Conservation (phyloP, 2,113 vertebrate species). For the Pipa parva region DNA sequence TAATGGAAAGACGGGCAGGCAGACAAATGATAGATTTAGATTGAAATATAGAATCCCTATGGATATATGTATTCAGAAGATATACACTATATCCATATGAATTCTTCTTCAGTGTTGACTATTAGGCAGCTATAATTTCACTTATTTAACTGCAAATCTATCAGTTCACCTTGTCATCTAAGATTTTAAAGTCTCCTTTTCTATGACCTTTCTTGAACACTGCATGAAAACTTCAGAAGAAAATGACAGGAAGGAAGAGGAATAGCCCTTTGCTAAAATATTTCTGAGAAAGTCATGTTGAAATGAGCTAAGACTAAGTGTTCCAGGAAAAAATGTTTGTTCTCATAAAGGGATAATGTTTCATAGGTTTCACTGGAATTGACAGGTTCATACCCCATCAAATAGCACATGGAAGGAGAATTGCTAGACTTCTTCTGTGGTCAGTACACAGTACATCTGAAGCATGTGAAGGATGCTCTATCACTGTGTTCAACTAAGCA, state of each 20-base stretch:
- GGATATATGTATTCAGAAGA: too few species aligned
- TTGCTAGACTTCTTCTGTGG: slow-evolving; percentile 33
- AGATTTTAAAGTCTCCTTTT: not conserved
- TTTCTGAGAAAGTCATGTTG: slow-evolving; percentile 20
- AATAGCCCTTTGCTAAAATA: slow-evolving; percentile 23
- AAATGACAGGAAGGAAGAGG: slow-evolving; percentile 20
- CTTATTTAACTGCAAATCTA: not conserved
- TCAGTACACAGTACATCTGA: slow-evolving; percentile 15
- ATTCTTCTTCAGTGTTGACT: too few species aligned
- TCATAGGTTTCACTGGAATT: slow-evolving; percentile 36
- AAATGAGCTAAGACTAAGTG: slow-evolving; percentile 13
- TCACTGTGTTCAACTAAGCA: slow-evolving; percentile 38
- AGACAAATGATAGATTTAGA: too few species aligned
- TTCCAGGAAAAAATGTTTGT: slow-evolving; percentile 26
- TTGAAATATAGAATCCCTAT: not conserved
- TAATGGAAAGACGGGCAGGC: too few species aligned
- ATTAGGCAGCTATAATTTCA: not conserved
- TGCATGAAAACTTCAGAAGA: slow-evolving; percentile 22
- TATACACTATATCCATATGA: too few species aligned
- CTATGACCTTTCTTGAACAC: slow-evolving; percentile 12
- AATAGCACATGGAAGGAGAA: slow-evolving; percentile 29
- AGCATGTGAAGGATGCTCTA: slow-evolving; percentile 8
- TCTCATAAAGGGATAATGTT: slow-evolving; percentile 26
- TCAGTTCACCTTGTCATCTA: slow-evolving; percentile 13
- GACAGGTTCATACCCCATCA: slow-evolving; percentile 21